Conservation (phyloP, 92 coral and sea anemone genomes). For the Phenganax subtilis region DNA sequence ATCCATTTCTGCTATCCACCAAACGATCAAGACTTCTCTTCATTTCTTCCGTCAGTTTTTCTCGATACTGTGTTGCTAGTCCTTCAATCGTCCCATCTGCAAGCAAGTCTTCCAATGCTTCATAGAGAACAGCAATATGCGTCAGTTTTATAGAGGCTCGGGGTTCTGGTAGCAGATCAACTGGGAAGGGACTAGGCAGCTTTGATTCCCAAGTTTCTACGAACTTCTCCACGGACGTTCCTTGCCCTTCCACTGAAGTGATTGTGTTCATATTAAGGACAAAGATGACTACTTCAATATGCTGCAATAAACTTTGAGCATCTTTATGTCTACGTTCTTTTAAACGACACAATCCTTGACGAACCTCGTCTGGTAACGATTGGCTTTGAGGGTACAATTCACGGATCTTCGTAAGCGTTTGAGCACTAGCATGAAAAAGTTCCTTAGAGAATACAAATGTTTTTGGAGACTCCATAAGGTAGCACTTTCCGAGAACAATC, state of each 20-base stretch:
- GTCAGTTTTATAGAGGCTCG: conserved; percentile 22
- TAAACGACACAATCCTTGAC: conserved; percentile 51
- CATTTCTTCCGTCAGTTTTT: conserved; percentile 9
- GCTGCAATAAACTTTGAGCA: conserved; percentile 66
- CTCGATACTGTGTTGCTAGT: conserved; percentile 17
- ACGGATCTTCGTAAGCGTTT: conserved; percentile 67
- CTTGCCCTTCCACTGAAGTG: conserved; percentile 6
- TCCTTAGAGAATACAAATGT: conserved; percentile 81
- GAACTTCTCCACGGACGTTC: conserved; percentile 21
- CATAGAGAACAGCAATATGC: conserved; percentile 41
- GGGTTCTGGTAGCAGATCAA: conserved; percentile 36
- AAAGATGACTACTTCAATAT: conserved; percentile 51
- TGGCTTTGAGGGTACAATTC: conserved; percentile 63
- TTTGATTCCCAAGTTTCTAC: conserved; percentile 20
- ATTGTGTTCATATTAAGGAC: conserved; percentile 1
- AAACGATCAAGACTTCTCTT: conserved; percentile 7
- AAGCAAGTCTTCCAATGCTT: conserved; percentile 35
- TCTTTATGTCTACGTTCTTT: conserved; percentile 58
- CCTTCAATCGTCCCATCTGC: conserved; percentile 32
- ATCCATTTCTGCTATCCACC: conserved; percentile 12
- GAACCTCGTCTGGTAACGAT: conserved; percentile 56
- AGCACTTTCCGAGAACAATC: conserved; percentile 68
- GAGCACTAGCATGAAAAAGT: conserved; percentile 81
- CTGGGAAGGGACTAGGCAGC: conserved; percentile 41
- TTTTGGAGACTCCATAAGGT: conserved; percentile 59